Conservation (phyloP, 2,113 vertebrate genomes). For the Phylloscopus whistleri region DNA sequence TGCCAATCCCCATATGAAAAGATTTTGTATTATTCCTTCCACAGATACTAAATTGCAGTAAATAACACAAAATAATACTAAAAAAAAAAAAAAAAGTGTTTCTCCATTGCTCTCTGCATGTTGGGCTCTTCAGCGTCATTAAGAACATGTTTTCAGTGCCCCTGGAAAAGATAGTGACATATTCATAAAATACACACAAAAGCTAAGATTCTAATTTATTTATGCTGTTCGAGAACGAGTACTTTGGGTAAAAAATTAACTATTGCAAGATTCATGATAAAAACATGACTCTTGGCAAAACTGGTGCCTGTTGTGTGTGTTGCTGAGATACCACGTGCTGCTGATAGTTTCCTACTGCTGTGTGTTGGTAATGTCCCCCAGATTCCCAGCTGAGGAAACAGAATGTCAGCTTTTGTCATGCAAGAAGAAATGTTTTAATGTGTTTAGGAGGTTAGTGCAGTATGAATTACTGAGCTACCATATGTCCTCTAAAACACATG, state of each 20-base stretch:
- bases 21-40: not conserved
- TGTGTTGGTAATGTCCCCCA: not conserved
- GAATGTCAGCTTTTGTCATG: constrained; percentile 55
- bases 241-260: not conserved
- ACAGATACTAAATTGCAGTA: not conserved
- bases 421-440: constrained; percentile 59
- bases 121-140: not conserved
- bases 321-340: not conserved
- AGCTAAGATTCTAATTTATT: not conserved
- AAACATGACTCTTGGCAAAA: not conserved
- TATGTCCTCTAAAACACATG: constrained; percentile 35
- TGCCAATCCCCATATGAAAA: not conserved
- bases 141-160: not conserved
- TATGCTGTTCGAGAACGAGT: not conserved
- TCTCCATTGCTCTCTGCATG: not conserved
- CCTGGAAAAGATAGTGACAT: not conserved
- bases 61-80: not conserved
- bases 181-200: not conserved
- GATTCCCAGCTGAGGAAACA: constrained; percentile 18
- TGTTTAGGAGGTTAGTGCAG: constrained; percentile 25
- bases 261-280: not conserved
- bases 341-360: constrained; percentile 4
- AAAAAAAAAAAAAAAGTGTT: not conserved
- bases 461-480: constrained; percentile 44
- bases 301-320: not conserved